Conservation (phyloP, 2,888 invertebrate genomes). For the Euproctis similis region DNA sequence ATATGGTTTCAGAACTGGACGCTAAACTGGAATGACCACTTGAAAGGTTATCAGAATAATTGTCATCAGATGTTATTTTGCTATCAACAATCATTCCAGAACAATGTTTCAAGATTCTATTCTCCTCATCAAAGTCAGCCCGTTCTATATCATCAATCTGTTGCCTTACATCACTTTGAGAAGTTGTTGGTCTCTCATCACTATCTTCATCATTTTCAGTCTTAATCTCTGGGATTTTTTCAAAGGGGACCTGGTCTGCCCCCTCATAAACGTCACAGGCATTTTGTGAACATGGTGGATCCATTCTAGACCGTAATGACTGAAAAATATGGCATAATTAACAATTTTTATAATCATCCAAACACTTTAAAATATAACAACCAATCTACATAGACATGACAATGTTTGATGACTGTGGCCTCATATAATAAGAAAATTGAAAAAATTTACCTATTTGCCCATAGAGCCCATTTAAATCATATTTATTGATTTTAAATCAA, state of each 20-base stretch:
- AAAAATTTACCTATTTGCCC: too few species aligned
- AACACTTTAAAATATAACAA: neutral
- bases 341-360: neutral
- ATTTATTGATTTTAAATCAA: too few species aligned
- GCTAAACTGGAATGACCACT: slow-evolving; percentile 57
- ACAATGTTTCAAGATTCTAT: slow-evolving; percentile 59
- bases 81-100: slow-evolving; percentile 57
- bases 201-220: slow-evolving; percentile 46
- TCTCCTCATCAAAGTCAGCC: slow-evolving; percentile 67
- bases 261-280: slow-evolving; percentile 49
- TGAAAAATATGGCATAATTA: too few species aligned
- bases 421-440: too few species aligned
- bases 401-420: too few species aligned
- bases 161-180: slow-evolving; percentile 36
- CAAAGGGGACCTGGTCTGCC: slow-evolving; percentile 35
- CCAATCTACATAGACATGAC: neutral
- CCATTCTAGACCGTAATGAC: slow-evolving; percentile 44
- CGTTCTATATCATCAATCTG: slow-evolving; percentile 63
- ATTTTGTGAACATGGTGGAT: slow-evolving; percentile 61
- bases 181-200: slow-evolving; percentile 29
- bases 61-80: slow-evolving; percentile 39
- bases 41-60: slow-evolving; percentile 48
- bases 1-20: slow-evolving; percentile 63
- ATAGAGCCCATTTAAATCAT: too few species aligned
- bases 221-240: slow-evolving; percentile 49